These are phyloP conservation scores for Listronotus bonariensis DNA, from an alignment of 1,140 invertebrate genomes.

Conservation along the genomic window DNA sequence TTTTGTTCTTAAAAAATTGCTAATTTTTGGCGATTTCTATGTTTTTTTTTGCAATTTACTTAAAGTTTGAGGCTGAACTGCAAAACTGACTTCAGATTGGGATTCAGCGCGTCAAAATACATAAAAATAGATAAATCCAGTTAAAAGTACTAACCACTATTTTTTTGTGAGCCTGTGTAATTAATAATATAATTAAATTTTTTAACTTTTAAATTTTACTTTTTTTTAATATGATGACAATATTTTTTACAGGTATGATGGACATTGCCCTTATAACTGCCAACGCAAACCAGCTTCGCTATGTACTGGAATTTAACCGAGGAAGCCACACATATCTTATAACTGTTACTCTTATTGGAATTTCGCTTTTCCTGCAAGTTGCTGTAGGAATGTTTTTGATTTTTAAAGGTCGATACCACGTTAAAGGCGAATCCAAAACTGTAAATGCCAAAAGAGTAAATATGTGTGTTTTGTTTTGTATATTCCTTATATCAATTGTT, in stretches of 20 bases:
- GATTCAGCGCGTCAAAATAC: too few species aligned
- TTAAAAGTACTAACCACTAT: too few species aligned
- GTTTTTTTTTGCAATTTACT: too few species aligned
- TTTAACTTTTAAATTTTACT: too few species aligned
- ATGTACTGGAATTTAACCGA: slow-evolving; percentile 65
- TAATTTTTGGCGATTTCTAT: too few species aligned
- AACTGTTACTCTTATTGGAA: slow-evolving; percentile 60
- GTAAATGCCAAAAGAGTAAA: slow-evolving; percentile 60
- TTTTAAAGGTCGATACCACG: slow-evolving; percentile 64
- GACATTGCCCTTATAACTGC: slow-evolving; percentile 80
- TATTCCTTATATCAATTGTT: slow-evolving; percentile 70
- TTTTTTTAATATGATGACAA: background rate
- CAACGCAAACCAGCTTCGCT: slow-evolving; percentile 86
- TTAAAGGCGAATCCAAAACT: slow-evolving; percentile 59
- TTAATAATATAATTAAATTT: too few species aligned
- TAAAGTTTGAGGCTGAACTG: too few species aligned
- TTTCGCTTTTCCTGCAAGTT: slow-evolving; percentile 66
- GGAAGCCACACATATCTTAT: slow-evolving; percentile 61
- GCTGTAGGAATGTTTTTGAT: slow-evolving; percentile 67
- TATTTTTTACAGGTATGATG: slow-evolving; percentile 68
- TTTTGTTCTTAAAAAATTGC: too few species aligned
- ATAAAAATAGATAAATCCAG: too few species aligned
- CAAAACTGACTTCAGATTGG: too few species aligned
- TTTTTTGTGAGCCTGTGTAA: too few species aligned
- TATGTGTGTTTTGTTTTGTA: slow-evolving; percentile 65